Base-by-base conservation (phyloP, 2,888 invertebrate genomes). In the Perdita meconis region DNA sequence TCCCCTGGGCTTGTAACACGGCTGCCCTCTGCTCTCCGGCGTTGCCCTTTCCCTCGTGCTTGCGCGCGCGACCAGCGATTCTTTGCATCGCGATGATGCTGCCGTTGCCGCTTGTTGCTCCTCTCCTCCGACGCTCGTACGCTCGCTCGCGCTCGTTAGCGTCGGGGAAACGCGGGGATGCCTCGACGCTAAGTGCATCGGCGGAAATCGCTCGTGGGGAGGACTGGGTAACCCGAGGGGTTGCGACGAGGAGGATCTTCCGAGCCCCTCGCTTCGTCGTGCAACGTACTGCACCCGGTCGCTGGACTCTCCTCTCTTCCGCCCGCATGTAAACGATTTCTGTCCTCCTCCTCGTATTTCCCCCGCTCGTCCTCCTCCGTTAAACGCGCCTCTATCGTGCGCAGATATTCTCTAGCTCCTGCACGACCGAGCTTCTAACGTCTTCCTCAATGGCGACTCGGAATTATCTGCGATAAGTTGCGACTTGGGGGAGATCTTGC, bases 71-170 rank as follows among this genome's bases (percentile, higher is more conserved):
- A n/a, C n/a, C n/a, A n/a, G 69, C 82, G 83, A 81, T 83, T 83
- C 83, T 80, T 84, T 75, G 83, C 83, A 84, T 84, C 83, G 81
- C 73, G 83, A 81, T 75, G 83, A 81, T 83, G 83, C 82, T 82
- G 84, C 72, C 51, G 69, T 57, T 56, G 61, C 64, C 51, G 73
- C 34, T 65, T 61, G 64, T 69, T 69, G 80, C 74, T 72, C 57
- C 71, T 80, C 75, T 72, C 68, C 75, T 72, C 68, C 72, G 55
- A 34, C 64, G 57, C 51, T 42, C 38, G 38, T 40, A 51, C 51
- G 16, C 47, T 55, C 51, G 19, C 47, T 47, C 47, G 22, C 68
- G 82, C 82, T 83, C 83, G 83, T 83, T 83, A 83, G 79, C 76
- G 67, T 38, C 74, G 60, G 50, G 80, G 75, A 77, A 81, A 76